phyloP scores from a whole-genome alignment of 2,113 vertebrate species.

The Tupaia chinensis region DNA sequence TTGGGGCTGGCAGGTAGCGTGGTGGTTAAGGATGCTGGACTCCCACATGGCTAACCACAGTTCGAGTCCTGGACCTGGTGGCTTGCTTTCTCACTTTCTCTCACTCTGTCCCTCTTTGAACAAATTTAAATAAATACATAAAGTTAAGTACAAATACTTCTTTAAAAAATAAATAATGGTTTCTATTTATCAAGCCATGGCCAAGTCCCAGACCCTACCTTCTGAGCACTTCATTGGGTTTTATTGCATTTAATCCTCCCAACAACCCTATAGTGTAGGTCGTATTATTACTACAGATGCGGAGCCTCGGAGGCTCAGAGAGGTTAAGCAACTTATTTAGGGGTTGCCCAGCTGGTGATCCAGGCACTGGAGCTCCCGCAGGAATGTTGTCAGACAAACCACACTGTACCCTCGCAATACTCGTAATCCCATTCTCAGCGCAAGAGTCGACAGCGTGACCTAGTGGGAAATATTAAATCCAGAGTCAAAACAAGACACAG shows the following conservation, averaged over 20 bases:
- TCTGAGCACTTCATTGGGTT: background rate
- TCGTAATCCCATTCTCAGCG: background rate
- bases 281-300: background rate
- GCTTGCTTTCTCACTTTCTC: no score
- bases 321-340: background rate
- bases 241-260: background rate
- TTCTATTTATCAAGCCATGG: background rate
- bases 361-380: background rate
- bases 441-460: background rate
- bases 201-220: background rate
- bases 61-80: no score
- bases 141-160: no score
- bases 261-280: accelerated
- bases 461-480: background rate
- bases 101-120: no score
- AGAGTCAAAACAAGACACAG: background rate
- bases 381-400: background rate
- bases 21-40: no score
- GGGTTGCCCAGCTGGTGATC: background rate
- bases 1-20: no score
- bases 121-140: no score
- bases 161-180: no score
- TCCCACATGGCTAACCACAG: no score
- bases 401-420: background rate
- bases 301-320: background rate